Conservation (phyloP, 2,797 vertebrate genomes). For the Siniperca undulata region DNA sequence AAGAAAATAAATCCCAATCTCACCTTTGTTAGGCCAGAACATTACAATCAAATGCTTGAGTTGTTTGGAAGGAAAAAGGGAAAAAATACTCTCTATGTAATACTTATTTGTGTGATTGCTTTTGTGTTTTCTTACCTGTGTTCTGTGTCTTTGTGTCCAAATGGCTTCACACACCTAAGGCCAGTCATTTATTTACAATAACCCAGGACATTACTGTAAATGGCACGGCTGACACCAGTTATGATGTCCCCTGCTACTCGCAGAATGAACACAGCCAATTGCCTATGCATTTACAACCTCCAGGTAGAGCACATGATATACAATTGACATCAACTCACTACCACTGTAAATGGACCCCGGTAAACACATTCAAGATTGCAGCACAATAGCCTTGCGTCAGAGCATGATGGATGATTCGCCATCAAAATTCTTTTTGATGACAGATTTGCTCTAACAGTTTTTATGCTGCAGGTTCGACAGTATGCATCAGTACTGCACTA, state of each 20-base stretch:
- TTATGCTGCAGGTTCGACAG: conserved; percentile 39
- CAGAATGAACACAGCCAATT: conserved; percentile 53
- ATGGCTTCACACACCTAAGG: conserved; percentile 43
- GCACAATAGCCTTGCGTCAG: conserved; percentile 40
- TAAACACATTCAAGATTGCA: conserved; percentile 61
- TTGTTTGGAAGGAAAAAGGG: conserved; percentile 47
- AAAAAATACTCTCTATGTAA: conserved; percentile 24
- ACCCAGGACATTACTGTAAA: conserved; percentile 62
- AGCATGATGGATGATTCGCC: conserved; percentile 49
- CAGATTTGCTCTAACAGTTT: conserved; percentile 48
- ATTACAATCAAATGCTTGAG: conserved; percentile 56
- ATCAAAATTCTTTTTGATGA: conserved; percentile 45
- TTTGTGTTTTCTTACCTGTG: conserved; percentile 20
- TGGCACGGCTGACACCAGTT: conserved; percentile 32
- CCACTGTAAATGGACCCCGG: conserved; percentile 55
- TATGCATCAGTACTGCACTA: neutral
- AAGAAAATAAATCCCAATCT: conserved; percentile 70
- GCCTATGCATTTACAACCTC: conserved; percentile 61
- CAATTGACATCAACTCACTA: conserved; percentile 51
- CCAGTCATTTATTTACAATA: conserved; percentile 60
- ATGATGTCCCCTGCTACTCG: conserved; percentile 42
- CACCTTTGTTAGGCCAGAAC: conserved; percentile 54
- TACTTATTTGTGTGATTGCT: conserved; percentile 43
- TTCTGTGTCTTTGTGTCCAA: conserved; percentile 29
- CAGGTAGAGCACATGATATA: conserved; percentile 59